Conservation (phyloP, 2,888 invertebrate genomes). For the Acanthoscelides obtectus region DNA sequence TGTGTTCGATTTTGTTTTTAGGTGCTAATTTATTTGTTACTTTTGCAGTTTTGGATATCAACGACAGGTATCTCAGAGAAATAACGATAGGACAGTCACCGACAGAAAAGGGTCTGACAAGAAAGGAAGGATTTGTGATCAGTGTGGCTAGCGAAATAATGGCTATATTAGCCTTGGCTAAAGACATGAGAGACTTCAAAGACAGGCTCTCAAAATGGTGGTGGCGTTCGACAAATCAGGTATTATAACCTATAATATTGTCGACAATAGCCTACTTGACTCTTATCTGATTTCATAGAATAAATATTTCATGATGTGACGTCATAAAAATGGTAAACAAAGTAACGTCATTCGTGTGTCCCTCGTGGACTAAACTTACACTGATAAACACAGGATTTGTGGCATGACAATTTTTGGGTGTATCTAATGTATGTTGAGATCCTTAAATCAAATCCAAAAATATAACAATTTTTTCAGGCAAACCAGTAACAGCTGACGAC, state of each 20-base stretch:
- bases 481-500: constrained; percentile 41
- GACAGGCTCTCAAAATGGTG: constrained; percentile 83
- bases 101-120: constrained; percentile 81
- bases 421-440: too few relatives aligned
- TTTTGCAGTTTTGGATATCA: constrained; percentile 81
- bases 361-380: too few relatives aligned
- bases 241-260: too few relatives aligned
- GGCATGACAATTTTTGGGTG: too few relatives aligned
- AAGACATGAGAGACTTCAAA: constrained; percentile 82
- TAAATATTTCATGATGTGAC: too few relatives aligned
- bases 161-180: constrained; percentile 92
- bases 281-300: too few relatives aligned
- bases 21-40: neutral
- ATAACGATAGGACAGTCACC: constrained; percentile 91
- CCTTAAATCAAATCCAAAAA: too few relatives aligned
- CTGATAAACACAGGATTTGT: too few relatives aligned
- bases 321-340: too few relatives aligned
- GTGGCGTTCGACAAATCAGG: constrained; percentile 71
- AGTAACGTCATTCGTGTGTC: too few relatives aligned
- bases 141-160: constrained; percentile 97
- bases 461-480: constrained; percentile 39
- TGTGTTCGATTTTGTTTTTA: too few relatives aligned
- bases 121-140: constrained; percentile 87
- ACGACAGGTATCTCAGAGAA: constrained; percentile 90
- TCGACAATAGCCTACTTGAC: too few relatives aligned